phyloP scores from a whole-genome alignment of 2,797 vertebrate species.

The Syngnathus acus region DNA sequence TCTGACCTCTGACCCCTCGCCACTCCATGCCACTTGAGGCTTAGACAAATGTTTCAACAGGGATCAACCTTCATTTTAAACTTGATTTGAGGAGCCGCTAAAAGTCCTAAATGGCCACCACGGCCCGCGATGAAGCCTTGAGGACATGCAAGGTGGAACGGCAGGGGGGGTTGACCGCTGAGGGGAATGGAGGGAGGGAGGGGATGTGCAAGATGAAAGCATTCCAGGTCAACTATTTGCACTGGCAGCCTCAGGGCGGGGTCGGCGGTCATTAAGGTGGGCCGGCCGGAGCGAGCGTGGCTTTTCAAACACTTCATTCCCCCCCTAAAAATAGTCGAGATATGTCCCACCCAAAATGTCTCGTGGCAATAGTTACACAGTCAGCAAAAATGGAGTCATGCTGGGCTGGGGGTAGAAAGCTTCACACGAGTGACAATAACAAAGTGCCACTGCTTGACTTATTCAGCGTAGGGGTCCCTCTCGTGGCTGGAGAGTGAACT shows the following conservation, averaged over 20 bases:
- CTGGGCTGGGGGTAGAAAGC: neutral
- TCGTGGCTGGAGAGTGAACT: constrained; percentile 27
- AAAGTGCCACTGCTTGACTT: constrained; percentile 1
- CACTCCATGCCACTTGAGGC: constrained; percentile 14
- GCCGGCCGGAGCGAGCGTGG: constrained; percentile 25
- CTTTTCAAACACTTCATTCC: constrained; percentile 36
- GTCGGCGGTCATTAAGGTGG: constrained; percentile 35
- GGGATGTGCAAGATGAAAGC: constrained; percentile 45
- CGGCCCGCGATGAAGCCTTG: neutral
- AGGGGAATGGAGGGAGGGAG: neutral
- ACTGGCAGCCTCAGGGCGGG: constrained; percentile 41
- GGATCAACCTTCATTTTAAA: neutral
- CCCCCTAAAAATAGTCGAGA: constrained; percentile 26
- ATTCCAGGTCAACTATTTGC: constrained; percentile 38
- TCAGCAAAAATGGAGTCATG: constrained; percentile 6
- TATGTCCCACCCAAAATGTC: constrained; percentile 10
- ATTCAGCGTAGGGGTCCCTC: constrained; percentile 25
- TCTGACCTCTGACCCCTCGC: neutral
- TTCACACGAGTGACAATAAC: constrained; percentile 1
- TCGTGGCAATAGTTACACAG: constrained; percentile 7
- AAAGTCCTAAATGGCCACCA: too few relatives aligned
- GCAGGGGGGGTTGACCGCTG: neutral
- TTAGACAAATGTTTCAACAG: constrained; percentile 13
- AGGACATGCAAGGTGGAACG: constrained; percentile 23
- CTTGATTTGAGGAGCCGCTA: too few relatives aligned